Evolutionary conservation across 2,888 invertebrate genomes (phyloP), one percentile per base, ranked within the genome.

Genomic region (Reticulitermes lucifugus): DNA sequence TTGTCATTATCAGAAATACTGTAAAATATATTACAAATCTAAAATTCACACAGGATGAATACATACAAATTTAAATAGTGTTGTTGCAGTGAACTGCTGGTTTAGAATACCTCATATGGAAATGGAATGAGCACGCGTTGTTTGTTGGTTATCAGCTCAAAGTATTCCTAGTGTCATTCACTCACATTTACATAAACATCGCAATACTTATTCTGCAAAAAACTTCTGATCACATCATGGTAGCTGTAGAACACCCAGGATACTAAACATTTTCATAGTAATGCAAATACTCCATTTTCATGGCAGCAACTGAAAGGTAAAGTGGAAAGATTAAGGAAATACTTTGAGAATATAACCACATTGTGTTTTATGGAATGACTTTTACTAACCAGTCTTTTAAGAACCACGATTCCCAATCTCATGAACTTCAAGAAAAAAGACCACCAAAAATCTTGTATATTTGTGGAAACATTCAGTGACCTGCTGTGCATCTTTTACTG

Each of bases 91-190:
- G 25, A 70, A 70, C 18, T 70, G 73, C 73, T 73, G 41, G 35
- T 73, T 73, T 73, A 41, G 73, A 73, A 73, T 73, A 73, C 41
- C 73, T 73, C 51, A n/a, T 77, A 41, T 77, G 77, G 73, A 81
- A n/a, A 14, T 81, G 81, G 81, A 81, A 81, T 81, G 81, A 25
- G 81, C 81, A 81, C 81, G 81, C 70, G 29, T 81, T 81, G 46
- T 81, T 60, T 81, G 29, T 43, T 35, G 35, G 81, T 70, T 70
- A 81, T 81, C 43, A 29, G 12, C 60, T 81, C 81, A 81, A 81
- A 81, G 81, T 43, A 81, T 81, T 81, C 60, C 46, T 70, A 21
- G 25, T 70, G 51, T 5, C 77, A 77, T 77, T 77, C 46, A 46
- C 12, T 46, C 6, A 4, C 10, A 12, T 46, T 9, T 12, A 46